phyloP scores from a whole-genome alignment of 2,797 vertebrate genomes.

The Sarcophilus harrisii region DNA sequence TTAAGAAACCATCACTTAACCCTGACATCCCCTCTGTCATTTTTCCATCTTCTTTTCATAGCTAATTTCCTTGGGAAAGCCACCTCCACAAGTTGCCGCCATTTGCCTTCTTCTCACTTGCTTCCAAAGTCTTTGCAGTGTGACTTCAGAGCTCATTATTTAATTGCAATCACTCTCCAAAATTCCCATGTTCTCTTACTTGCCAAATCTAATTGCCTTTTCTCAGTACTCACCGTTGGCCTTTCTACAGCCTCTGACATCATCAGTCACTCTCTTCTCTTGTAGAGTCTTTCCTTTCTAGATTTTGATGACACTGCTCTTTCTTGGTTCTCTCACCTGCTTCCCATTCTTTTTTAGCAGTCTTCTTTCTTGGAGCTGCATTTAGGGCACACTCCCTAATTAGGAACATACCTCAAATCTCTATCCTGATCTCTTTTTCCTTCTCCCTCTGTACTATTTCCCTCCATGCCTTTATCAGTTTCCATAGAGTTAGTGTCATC shows the following conservation, averaged over 20 bases:
- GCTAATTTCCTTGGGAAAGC: neutral
- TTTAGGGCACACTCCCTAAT: neutral
- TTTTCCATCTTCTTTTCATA: neutral
- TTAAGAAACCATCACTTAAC: neutral
- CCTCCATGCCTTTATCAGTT: neutral
- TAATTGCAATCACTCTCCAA: neutral
- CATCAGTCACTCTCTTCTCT: neutral
- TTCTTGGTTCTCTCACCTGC: neutral
- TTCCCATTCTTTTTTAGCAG: neutral
- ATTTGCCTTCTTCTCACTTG: neutral
- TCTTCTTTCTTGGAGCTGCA: neutral
- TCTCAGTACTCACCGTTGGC: neutral
- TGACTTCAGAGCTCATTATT: neutral
- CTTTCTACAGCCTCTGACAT: neutral
- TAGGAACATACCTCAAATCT: neutral
- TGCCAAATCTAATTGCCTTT: neutral
- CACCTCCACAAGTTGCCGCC: neutral
- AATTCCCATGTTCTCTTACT: neutral
- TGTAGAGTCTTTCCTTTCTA: neutral
- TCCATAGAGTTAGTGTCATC: neutral
- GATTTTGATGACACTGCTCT: neutral
- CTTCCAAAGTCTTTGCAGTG: no score
- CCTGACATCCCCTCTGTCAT: neutral
- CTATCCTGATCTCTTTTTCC: neutral
- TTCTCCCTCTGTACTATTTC: neutral